A percentile compares a stretch with the other conserved stretches of the same genome.
Evolutionary conservation across 2,888 invertebrate genomes (phyloP).

Genomic region (Mesoligia furuncula): DNA sequence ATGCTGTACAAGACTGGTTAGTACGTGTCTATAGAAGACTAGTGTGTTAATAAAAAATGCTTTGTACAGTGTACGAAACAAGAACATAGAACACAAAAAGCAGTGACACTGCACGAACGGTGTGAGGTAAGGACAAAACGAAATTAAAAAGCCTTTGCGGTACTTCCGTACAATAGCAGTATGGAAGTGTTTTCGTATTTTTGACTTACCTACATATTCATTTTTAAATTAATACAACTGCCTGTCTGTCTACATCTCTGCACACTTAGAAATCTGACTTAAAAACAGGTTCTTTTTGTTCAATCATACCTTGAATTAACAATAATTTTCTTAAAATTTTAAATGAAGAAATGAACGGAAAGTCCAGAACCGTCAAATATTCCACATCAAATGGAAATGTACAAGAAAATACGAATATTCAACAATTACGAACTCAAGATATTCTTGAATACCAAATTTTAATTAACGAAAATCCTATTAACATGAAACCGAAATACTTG

Average conservation of each 20-base stretch:
- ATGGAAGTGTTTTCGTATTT: constrained; percentile 11
- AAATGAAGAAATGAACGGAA: neutral
- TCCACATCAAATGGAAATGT: constrained; percentile 1
- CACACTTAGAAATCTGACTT: neutral
- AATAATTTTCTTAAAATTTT: too few species aligned
- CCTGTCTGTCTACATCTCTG: neutral
- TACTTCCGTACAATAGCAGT: neutral
- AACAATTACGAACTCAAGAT: constrained; percentile 37
- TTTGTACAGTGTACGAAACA: constrained; percentile 12
- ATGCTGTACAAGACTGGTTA: too few species aligned
- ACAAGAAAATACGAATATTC: constrained; percentile 6
- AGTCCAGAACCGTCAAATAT: neutral
- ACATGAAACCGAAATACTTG: constrained; percentile 26
- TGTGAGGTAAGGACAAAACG: constrained; percentile 32
- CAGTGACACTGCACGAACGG: constrained; percentile 16
- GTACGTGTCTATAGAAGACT: neutral
- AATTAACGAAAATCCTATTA: constrained; percentile 54
- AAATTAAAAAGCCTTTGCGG: constrained; percentile 28
- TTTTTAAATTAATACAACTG: constrained; percentile 13
- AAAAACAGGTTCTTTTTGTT: too few species aligned
- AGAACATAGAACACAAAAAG: constrained; percentile 10
- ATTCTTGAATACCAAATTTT: constrained; percentile 31
- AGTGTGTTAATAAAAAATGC: constrained; percentile 1
- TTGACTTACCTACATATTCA: neutral
- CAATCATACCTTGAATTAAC: too few species aligned